Base-by-base conservation (phyloP, 1,140 invertebrate genomes). In the Aphelinus atriplicis region DNA sequence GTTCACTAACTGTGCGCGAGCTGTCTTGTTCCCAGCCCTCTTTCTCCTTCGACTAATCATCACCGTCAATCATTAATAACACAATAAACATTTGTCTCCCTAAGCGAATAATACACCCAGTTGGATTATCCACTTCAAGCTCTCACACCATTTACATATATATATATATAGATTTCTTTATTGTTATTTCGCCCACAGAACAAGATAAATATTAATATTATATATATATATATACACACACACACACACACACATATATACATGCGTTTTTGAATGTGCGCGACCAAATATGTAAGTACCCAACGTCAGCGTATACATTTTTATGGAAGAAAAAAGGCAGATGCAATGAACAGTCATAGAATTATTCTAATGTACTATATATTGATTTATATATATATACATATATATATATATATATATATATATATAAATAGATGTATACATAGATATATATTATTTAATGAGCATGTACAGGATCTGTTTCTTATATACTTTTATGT, bases 291-390 rank as follows among this genome's bases (percentile, higher is more conserved):
- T 71, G 26, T 68, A 74, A 48, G 61, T 70, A 63, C 71, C 58
- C 61, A 74, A 75, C 71, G 53, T 77, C 74, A 79, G 76, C 78
- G 81, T 81, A 78, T 81, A 78, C 76, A 81, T 74, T 69, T 71
- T 53, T 78, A 74, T 79, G 3, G 47, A 65, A 45, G 10, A 71
- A 64, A 46, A 75, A 61, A 71, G 56, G 68, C 62, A 71, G 48
- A 75, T 66, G 73, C 68, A 71, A 71, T 56, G 67, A 75, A 75
- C 67, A 75, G 73, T 75, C 73, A 75, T 75, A 75, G 68, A 75
- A 60, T 65, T 75, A 75, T 75, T 71, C 60, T 75, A 71, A 60
- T 70, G 73, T 75, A 75, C 67, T 64, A 71, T 60, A 60, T 71
- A 71, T 71, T 64, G 67, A 75, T 64, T 58, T 71, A 60, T 71